A percentile compares a stretch with the other conserved stretches of the same genome.
These are phyloP conservation scores for Sebastes hubbsi DNA, from an alignment of 2,797 vertebrate species.

Conservation along the genomic window DNA sequence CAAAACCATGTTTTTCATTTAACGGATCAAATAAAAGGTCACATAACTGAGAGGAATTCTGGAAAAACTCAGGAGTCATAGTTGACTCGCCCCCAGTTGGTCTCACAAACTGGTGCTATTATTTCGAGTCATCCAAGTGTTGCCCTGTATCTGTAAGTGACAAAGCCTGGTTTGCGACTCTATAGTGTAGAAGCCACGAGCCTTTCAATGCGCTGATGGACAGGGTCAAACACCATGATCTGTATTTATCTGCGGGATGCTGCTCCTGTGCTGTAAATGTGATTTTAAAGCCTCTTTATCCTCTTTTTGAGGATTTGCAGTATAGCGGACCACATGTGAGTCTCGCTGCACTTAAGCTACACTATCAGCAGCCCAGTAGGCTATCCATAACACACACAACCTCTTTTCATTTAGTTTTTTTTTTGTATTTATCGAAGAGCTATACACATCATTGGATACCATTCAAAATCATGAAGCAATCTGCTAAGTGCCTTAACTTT, in stretches of 20 bases:
- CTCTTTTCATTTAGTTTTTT: constrained; percentile 36
- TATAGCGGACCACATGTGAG: constrained; percentile 77
- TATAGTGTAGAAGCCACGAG: constrained; percentile 31
- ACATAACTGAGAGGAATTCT: constrained; percentile 20
- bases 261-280: constrained; percentile 80
- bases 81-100: constrained; percentile 59
- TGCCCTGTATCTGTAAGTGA: constrained; percentile 61
- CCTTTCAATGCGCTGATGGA: constrained; percentile 73
- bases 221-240: constrained; percentile 82
- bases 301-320: constrained; percentile 80
- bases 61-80: constrained; percentile 34
- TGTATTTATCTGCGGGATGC: constrained; percentile 80
- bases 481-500: constrained; percentile 71
- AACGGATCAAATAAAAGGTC: constrained; percentile 47
- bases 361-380: constrained; percentile 70
- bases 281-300: constrained; percentile 83
- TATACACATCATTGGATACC: constrained; percentile 54
- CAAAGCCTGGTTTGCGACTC: constrained; percentile 61
- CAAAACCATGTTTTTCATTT: constrained; percentile 24
- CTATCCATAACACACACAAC: constrained; percentile 60
- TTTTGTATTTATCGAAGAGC: constrained; percentile 45
- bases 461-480: constrained; percentile 71
- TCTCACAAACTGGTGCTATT: constrained; percentile 46
- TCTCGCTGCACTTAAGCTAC: constrained; percentile 76
- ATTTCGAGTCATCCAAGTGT: constrained; percentile 65